Conservation (phyloP, 2,888 invertebrate genomes). For the Melieria picta region DNA sequence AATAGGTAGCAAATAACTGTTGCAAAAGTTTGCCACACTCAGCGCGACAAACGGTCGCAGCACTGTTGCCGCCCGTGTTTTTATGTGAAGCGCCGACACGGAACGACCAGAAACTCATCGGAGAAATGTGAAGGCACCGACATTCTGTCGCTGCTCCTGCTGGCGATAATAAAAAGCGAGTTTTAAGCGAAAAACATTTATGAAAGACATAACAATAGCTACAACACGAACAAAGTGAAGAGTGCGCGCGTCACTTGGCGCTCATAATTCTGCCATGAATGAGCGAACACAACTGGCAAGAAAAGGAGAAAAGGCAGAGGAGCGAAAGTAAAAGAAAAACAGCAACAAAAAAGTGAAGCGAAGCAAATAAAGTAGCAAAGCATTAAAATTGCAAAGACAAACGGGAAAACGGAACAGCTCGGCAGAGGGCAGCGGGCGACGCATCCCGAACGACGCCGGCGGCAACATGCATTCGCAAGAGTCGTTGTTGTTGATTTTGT, state of each 20-base stretch:
- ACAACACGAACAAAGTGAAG: no score
- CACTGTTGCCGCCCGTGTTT: no score
- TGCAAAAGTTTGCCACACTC: no score
- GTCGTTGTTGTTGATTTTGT: neutral
- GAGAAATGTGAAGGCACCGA: no score
- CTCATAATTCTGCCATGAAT: neutral
- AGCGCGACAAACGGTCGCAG: no score
- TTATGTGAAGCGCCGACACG: no score
- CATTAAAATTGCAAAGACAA: no score
- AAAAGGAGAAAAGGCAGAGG: neutral
- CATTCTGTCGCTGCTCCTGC: neutral
- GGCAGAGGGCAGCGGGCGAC: no score
- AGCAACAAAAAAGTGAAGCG: no score
- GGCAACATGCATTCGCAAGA: neutral
- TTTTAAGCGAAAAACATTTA: neutral
- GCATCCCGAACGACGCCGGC: constrained; percentile 8
- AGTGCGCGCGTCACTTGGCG: neutral
- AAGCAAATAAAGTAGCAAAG: no score
- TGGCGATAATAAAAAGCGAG: neutral
- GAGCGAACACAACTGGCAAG: neutral
- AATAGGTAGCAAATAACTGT: neutral
- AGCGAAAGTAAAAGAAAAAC: neutral
- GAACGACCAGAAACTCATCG: no score
- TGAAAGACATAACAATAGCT: neutral
- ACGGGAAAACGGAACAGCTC: no score